Conservation (phyloP, 2,113 vertebrate genomes). For the Vidua macroura region DNA sequence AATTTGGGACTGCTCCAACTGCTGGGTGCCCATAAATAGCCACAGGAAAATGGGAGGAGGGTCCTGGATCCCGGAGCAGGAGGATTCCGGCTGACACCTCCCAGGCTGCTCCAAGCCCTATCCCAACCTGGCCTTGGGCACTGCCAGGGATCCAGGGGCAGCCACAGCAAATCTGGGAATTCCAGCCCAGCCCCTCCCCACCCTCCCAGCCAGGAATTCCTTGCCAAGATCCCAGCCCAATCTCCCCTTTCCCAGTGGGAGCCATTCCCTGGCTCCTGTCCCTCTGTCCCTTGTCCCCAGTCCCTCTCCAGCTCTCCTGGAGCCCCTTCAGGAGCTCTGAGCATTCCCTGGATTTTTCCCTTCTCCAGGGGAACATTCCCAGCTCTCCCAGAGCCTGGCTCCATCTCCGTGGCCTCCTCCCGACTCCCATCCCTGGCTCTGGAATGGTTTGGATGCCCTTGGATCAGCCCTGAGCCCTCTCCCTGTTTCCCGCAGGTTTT, state of each 20-base stretch:
- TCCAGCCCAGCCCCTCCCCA: neutral
- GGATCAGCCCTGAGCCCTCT: neutral
- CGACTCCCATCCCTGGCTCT: rapidly evolving
- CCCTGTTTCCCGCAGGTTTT: conserved; percentile 74
- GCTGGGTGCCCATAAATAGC: neutral
- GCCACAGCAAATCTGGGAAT: neutral
- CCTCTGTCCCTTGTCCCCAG: no score
- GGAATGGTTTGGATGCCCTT: neutral
- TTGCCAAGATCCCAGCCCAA: neutral
- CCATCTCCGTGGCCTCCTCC: neutral
- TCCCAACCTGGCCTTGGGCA: rapidly evolving
- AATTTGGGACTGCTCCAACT: neutral
- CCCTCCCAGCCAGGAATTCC: neutral
- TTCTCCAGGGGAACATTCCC: neutral
- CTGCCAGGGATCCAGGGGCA: neutral
- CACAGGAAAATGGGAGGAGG: neutral
- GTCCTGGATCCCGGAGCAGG: rapidly evolving
- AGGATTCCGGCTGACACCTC: neutral
- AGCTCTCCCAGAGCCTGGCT: neutral
- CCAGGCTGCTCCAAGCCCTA: neutral
- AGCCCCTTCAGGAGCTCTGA: no score
- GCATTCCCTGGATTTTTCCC: no score
- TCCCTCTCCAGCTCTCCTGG: no score
- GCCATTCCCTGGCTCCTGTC: no score
- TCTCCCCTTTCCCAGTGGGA: no score